Evolutionary conservation across 2,113 vertebrate genomes (phyloP).

Genomic region (Microtus richardsoni): DNA sequence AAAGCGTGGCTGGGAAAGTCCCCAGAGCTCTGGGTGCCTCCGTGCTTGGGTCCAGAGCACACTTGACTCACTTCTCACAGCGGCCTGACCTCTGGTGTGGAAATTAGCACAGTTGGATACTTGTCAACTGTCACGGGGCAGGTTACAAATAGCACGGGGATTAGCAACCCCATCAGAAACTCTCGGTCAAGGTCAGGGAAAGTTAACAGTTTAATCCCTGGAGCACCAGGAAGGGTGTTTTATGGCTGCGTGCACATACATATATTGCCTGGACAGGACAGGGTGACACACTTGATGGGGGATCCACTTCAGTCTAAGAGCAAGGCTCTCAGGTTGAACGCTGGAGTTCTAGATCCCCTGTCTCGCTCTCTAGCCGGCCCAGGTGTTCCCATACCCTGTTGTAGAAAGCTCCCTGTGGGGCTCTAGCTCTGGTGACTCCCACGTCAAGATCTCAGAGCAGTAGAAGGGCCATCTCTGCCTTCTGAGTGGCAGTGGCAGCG

Average conservation of each 20-base stretch:
- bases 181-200: constrained; percentile 70
- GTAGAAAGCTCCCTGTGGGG: not conserved
- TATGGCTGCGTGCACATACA: not conserved
- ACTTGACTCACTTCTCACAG: constrained; percentile 51
- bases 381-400: not conserved
- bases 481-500: not conserved
- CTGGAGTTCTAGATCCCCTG: not conserved
- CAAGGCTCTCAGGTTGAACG: not conserved
- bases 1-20: not conserved
- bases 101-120: constrained; percentile 43
- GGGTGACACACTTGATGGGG: not conserved
- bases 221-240: not conserved
- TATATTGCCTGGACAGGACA: not conserved
- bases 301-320: not conserved
- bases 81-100: constrained; percentile 49
- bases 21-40: not conserved
- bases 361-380: not conserved
- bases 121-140: constrained; percentile 54
- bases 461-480: not conserved
- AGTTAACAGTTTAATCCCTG: constrained; percentile 48
- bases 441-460: not conserved
- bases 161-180: constrained; percentile 54
- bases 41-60: not conserved
- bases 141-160: constrained; percentile 65
- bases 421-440: not conserved